Evolutionary conservation across 1,140 invertebrate genomes (phyloP), one percentile per base, ranked within the genome.

Genomic region (Apis dorsata): DNA sequence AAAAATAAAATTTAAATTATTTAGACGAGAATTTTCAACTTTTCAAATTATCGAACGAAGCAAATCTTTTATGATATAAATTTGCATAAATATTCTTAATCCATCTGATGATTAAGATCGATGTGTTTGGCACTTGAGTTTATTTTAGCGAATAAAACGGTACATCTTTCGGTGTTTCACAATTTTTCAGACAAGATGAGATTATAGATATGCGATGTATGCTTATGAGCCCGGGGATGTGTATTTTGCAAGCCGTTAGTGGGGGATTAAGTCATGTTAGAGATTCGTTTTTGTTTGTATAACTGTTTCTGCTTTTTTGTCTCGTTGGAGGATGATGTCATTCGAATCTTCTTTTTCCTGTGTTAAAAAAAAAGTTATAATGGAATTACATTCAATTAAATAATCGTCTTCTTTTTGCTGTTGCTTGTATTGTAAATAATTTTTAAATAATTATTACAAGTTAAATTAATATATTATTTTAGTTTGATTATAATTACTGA

Each of bases 281-380:
- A 55, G 71, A 44, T 60, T 60, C 55, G 28, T 28, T 74, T 65
- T 74, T 44, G 55, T 74, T 74, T 74, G 72, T 12, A 62, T 74
- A 74, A 74, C 72, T 60, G 72, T 74, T 72, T 19, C 70, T 57
- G 24, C 19, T 55, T 49, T 74, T 49, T 9, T 4, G 24, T 55
- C 13, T 59, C 21, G 28, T 5, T 44, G 55, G 57, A 24, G 15
- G 57, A 17, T 74, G 57, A 74, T 17, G 59, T 49, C 49, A 74
- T 19, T 34, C 13, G 28, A 74, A 55, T 19, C 7, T 34, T 15
- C 12, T 65, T 65, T n/a, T 60, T 60, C 59, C 21, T 21, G 12
- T 12, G 24, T 24, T 24, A 24, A 24, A 28, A 49, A 68, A 44
- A 44, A 44, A 21, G 17, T n/a, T 15, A 17, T 19, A 68, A 34